Base-by-base conservation (phyloP, 2,113 vertebrate genomes). In the Thalassarche chlororhynchos region DNA sequence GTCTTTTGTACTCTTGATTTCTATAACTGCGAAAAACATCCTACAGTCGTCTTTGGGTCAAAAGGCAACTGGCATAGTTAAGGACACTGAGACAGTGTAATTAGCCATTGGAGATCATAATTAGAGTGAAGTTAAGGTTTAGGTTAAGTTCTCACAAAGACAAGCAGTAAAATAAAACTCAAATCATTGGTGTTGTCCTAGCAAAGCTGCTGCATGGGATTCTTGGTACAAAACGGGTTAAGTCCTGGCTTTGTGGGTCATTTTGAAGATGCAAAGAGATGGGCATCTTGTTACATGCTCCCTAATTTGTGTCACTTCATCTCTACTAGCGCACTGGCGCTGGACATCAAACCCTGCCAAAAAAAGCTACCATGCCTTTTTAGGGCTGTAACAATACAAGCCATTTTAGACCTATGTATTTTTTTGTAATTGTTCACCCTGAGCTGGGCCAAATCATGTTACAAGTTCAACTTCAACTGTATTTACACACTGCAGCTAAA, bases 151-250 rank as follows among this genome's bases (percentile, higher is more conserved):
- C 14, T 68, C 36, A 46, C 8, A 77, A 81, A 89, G 55, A 52
- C n/a, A 54, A 94, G 55, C 38, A 92, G 86, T 52, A 80, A 94
- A 95, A 91, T 81, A 70, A 93, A 92, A 81, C 46, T 80, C 20
- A 72, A 44, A 44, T 77, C 20, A 72, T 8, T 69, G 40, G 23
- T 36, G 52, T 5, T 77, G 38, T 28, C 21, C 2, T 28, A 70
- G 54, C 31, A 87, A 91, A 93, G 68, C 46, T 76, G 61, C 25
- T 81, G 36, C 36, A 23, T 4, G 32, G 49, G 18, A 61, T 91
- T 91, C 47, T 36, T 89, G 49, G 34, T n/a, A 65, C 16, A 84
- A 89, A 89, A 60, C 1, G 11, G 17, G 34, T 77, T 74, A 87
- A 65, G 18, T 44, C 40, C 55, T 34, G 57, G n/a, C 20, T 78